Evolutionary conservation across 1,140 invertebrate species (phyloP), one percentile per base, ranked within the genome.

Genomic region (Matsumurasca onukii): DNA sequence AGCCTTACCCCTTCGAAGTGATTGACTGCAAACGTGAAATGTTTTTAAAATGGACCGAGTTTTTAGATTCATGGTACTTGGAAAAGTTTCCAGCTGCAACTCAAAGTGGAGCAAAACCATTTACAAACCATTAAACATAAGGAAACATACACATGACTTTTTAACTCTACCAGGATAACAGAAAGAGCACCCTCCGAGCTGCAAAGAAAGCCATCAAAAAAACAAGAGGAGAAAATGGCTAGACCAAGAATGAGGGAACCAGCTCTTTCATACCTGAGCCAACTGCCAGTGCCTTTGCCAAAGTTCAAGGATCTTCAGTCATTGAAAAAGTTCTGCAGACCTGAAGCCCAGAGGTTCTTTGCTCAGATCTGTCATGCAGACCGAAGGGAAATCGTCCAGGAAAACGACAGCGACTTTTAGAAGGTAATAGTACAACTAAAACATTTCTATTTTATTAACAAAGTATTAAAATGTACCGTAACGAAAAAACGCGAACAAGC

Each of bases 1-100:
- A 72, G 62, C 71, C 71, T 59, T 67, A 68, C 12, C 73, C 73
- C 12, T 75, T 73, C 45, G 20, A 48, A 63, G 70, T 71, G 30
- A 17, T 68, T 45, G 31, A 62, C 48, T 69, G 70, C 55, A 13
- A 55, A 29, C 49, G 69, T 31, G 45, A 69, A 5, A 66, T 69
- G 49, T 71, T 71, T 55, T 27, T 39, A 31, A 31, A 29, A 49
- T 71, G 67, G 67, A 68, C 31, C n/a, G 48, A 67, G 3, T 31
- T 45, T 1, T 9, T 31, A n/a, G n/a, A n/a, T n/a, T n/a, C n/a
- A n/a, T 34, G 13, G 13, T 65, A 39, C 20, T 65, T 34, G 15
- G 45, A 5, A 30, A 12, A 49, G 2, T 65, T 30, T 34, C 31
- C 39, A 2, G 31, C 45, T 65, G 5, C 24, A 51, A 1, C 17